Base-by-base conservation (phyloP, 2,888 invertebrate genomes). In the Rhamphomyia laevipes region DNA sequence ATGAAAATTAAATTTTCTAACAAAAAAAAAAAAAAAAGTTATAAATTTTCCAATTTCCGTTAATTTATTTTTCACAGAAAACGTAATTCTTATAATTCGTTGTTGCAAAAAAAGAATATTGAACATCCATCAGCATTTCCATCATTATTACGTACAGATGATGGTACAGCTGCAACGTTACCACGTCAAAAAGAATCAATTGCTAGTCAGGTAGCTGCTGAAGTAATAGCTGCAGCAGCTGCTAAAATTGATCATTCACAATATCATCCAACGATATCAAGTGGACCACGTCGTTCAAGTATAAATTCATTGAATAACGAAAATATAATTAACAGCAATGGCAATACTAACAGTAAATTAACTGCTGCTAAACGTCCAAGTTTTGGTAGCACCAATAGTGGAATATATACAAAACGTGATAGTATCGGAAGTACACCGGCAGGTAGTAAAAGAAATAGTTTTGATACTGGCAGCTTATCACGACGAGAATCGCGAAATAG, bases 41-140 rank as follows among this genome's bases (percentile, higher is more conserved):
- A 13, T 33, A 9, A 13, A 13, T 35, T 33, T 33, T 33, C 33
- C 13, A 4, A 30, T 13, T 13, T 9, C 3, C 35, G n/a, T 35
- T 6, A 13, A 5, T 33, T 13, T 33, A 11, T 5, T 35, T n/a
- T n/a, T 35, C 35, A 15, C 27, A 51, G 51, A 44, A 51, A 51
- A 40, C 43, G 45, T 9, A 45, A 54, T 17, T 51, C 51, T 37
- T 51, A 41, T 35, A 53, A 48, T 21, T 37, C 50, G n/a, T 38
- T 42, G 12, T 44, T 51, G 35, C 49, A 50, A 17, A 73, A 75
- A 6, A 23, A 27, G 12, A 81, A 81, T 56, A 57, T 82, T 54
- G 77, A 78, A 57, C 84, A 85, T 63, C 85, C 85, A 1, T 82
- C 84, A 17, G 74, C 77, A 21, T 86, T 85, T 61, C 82, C 84